Base-by-base conservation (phyloP, 2,888 invertebrate genomes). In the Eustalomyia histrio region DNA sequence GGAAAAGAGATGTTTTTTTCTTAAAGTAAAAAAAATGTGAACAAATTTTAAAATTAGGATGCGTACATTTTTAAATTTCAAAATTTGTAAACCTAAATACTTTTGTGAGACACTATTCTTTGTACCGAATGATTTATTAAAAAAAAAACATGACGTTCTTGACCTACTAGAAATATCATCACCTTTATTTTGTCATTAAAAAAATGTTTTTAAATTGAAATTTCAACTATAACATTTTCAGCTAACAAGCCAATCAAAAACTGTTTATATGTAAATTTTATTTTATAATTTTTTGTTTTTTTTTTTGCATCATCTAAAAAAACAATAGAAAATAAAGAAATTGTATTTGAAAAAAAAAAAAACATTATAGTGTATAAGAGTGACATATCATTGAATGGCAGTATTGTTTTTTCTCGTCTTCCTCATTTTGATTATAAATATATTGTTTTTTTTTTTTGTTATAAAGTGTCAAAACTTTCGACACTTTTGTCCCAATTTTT, bases 401-500 rank as follows among this genome's bases (percentile, higher is more conserved):
- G 72, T 76, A 8, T 50, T 68, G n/a, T n/a, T 24, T 29, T 29
- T 24, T n/a, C 50, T 16, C 43, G 8, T 53, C 33, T 16, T n/a
- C 57, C 29, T 58, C 10, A 8, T 57, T 61, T 29, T 39, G 6
- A 21, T 67, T 29, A 6, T 24, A 35, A 8, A 35, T 35, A 21
- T 21, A 21, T 21, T 3, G 4, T 4, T 29, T 35, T 55, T 58
- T 72, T 76, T 74, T 50, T 39, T 55, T 67, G 53, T 33, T 63
- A 78, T 75, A 78, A 78, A 81, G 78, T 81, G 81, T 78, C 81
- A 78, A 81, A 81, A 78, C 74, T 81, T 78, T 75, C 78, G 81
- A 81, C 81, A 81, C 81, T 81, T 81, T 81, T 81, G 81, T 81
- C 78, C 81, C 81, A 81, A 78, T 81, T 81, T 81, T 78, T 78